phyloP scores from a whole-genome alignment of 2,797 vertebrate species.

The Phrynocephalus forsythii region DNA sequence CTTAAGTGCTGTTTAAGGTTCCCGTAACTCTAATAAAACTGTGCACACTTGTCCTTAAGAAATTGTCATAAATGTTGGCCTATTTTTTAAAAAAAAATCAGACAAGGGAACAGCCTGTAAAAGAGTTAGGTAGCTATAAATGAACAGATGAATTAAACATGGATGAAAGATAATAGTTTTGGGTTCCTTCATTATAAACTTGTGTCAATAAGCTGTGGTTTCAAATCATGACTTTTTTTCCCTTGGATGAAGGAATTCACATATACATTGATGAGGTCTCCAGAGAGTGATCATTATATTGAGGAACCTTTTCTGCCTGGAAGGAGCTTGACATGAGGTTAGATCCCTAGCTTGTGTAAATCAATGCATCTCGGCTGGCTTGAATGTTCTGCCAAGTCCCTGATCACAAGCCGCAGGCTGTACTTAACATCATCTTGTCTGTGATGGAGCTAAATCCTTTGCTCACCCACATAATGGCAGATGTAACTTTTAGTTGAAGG shows the following conservation, averaged over 20 bases:
- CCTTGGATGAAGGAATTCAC: constrained; percentile 32
- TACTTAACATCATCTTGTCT: constrained; percentile 10
- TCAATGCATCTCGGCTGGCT: constrained; percentile 18
- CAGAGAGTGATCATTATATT: constrained; percentile 6
- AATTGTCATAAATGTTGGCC: constrained; percentile 24
- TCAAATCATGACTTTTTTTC: constrained; percentile 46
- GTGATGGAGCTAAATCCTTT: background rate
- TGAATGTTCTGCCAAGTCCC: constrained; percentile 27
- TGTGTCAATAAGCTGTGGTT: constrained; percentile 39
- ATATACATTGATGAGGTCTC: constrained; percentile 38
- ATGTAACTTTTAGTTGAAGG: constrained; percentile 13
- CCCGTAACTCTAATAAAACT: constrained; percentile 36
- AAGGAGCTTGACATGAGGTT: constrained; percentile 35
- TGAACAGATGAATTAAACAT: constrained; percentile 54
- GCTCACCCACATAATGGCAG: background rate
- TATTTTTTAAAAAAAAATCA: constrained; percentile 23
- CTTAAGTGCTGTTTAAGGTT: constrained; percentile 53
- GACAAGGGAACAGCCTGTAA: constrained; percentile 1
- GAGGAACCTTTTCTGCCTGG: constrained; percentile 7
- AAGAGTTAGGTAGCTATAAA: constrained; percentile 35
- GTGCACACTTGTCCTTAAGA: constrained; percentile 1
- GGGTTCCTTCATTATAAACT: constrained; percentile 49
- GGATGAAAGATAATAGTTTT: constrained; percentile 36
- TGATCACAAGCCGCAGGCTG: constrained; percentile 22
- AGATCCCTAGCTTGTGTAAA: constrained; percentile 32